phyloP scores from a whole-genome alignment of 1,140 invertebrate genomes.

The Drosophila sproati region DNA sequence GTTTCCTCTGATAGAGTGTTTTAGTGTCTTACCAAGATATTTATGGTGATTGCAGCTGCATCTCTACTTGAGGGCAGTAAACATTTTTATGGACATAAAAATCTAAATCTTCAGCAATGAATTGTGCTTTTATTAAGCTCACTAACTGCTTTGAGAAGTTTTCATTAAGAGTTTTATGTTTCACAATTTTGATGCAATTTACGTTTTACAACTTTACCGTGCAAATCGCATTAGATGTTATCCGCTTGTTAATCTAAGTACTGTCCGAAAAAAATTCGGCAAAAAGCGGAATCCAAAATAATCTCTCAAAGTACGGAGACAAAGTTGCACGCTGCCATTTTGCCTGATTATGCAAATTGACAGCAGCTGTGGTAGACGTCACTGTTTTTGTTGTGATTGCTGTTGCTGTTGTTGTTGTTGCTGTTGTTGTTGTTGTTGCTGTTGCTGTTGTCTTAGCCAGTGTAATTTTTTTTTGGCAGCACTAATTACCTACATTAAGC shows the following conservation, averaged over 20 bases:
- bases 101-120: too few relatives aligned
- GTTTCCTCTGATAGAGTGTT: too few relatives aligned
- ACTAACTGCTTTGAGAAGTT: too few relatives aligned
- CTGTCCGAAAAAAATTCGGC: background rate
- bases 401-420: background rate
- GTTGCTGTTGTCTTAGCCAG: constrained; percentile 29
- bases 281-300: constrained; percentile 9
- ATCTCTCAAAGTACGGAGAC: constrained; percentile 24
- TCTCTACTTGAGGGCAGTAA: too few relatives aligned
- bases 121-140: too few relatives aligned
- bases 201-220: background rate
- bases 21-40: too few relatives aligned
- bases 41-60: too few relatives aligned
- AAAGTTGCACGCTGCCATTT: constrained; percentile 33
- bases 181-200: too few relatives aligned
- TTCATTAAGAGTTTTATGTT: too few relatives aligned
- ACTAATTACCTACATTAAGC: constrained; percentile 77
- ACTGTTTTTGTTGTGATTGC: constrained; percentile 5
- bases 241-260: constrained; percentile 12
- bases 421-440: constrained; percentile 18
- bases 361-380: constrained; percentile 29
- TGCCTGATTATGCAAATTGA: constrained; percentile 53
- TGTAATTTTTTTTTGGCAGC: constrained; percentile 52
- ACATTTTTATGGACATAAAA: too few relatives aligned
- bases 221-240: constrained; percentile 1